Evolutionary conservation across 2,888 invertebrate species (phyloP).

Genomic region (Drosophila heteroneura): DNA sequence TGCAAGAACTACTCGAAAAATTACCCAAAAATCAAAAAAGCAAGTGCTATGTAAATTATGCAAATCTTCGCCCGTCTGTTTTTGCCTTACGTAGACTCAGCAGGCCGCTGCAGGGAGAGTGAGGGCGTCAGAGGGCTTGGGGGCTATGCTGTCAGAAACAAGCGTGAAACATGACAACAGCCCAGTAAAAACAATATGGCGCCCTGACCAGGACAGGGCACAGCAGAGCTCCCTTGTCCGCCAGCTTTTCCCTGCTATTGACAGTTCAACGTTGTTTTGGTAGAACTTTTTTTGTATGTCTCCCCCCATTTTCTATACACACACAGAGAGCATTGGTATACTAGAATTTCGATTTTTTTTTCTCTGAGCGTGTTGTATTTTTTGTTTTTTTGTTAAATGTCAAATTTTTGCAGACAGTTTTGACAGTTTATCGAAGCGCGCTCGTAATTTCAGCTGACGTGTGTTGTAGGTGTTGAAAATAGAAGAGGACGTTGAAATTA

Average conservation of each 20-base stretch:
- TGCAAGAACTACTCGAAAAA: slow-evolving; percentile 61
- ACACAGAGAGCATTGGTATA: slow-evolving; percentile 8
- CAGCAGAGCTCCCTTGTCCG: slow-evolving; percentile 40
- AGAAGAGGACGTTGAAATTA: slow-evolving; percentile 5
- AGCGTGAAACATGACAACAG: slow-evolving; percentile 74
- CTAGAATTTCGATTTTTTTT: slow-evolving; percentile 34
- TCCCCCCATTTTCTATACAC: slow-evolving; percentile 31
- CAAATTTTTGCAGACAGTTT: slow-evolving; percentile 80
- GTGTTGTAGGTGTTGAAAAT: slow-evolving; percentile 75
- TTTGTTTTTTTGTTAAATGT: slow-evolving; percentile 66
- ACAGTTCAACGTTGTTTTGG: slow-evolving; percentile 74
- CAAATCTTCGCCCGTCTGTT: slow-evolving; percentile 66
- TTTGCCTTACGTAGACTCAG: slow-evolving; percentile 1
- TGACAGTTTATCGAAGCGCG: slow-evolving; percentile 80
- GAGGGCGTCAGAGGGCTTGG: neutral
- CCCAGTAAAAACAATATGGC: slow-evolving; percentile 77
- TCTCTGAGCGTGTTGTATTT: slow-evolving; percentile 10
- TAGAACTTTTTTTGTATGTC: slow-evolving; percentile 35
- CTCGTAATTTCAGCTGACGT: slow-evolving; percentile 77
- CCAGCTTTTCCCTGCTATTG: slow-evolving; percentile 66
- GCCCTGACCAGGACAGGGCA: slow-evolving; percentile 45
- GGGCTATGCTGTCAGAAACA: slow-evolving; percentile 68
- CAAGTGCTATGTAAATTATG: slow-evolving; percentile 76
- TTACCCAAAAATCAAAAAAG: slow-evolving; percentile 65
- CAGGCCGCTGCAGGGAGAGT: neutral